Evolutionary conservation across 2,888 invertebrate species (phyloP).

Genomic region (Ceriagrion tenellum): DNA sequence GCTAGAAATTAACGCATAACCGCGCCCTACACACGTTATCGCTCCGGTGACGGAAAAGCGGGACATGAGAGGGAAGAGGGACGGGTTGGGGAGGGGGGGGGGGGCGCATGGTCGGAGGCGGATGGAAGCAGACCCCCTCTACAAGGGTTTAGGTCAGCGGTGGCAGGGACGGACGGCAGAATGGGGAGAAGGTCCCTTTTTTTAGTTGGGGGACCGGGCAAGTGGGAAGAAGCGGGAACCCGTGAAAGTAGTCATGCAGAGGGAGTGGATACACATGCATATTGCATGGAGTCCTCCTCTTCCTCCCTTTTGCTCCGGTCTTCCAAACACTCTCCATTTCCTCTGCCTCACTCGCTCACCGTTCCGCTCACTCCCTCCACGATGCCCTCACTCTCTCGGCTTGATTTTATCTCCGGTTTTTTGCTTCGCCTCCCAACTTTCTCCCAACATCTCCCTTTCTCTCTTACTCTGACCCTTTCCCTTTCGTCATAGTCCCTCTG

Average conservation of each 20-base stretch:
- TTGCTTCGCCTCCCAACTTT: conserved; percentile 5
- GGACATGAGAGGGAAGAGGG: neutral
- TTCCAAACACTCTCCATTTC: neutral
- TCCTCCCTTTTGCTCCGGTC: neutral
- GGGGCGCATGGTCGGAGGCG: neutral
- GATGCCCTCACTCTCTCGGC: neutral
- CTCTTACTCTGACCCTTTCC: neutral
- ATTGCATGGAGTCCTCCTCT: conserved; percentile 50
- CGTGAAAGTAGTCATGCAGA: conserved; percentile 36
- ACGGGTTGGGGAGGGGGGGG: neutral
- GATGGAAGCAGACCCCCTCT: neutral
- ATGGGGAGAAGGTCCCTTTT: neutral
- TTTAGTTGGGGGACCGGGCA: neutral
- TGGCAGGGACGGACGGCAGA: neutral
- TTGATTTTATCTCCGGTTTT: conserved; percentile 51
- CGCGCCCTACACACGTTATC: too few species aligned
- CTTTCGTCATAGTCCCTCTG: neutral
- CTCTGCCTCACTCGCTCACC: neutral
- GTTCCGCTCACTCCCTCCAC: neutral
- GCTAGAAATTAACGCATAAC: too few species aligned
- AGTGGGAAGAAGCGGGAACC: conserved; percentile 11
- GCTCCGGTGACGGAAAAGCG: neutral
- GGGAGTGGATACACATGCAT: conserved; percentile 53
- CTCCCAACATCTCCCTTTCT: neutral
- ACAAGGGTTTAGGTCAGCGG: neutral